These are phyloP conservation scores for Panopea generosa DNA, from an alignment of 2,888 invertebrate genomes.

Conservation along the genomic window DNA sequence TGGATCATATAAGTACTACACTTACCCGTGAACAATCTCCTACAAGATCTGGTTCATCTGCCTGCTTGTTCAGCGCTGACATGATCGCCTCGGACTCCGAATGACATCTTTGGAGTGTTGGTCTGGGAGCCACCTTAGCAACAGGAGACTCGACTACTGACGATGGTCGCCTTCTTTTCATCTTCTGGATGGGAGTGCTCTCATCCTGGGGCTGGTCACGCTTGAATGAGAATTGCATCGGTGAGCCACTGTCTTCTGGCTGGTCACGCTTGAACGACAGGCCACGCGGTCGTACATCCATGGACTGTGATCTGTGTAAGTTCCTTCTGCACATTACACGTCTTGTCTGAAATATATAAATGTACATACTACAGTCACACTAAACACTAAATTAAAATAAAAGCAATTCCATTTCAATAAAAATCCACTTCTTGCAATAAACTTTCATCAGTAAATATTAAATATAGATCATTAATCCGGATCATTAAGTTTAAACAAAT, in stretches of 20 bases:
- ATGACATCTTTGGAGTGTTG: conserved; percentile 87
- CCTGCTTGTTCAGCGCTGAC: conserved; percentile 77
- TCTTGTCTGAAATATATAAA: conserved; percentile 31
- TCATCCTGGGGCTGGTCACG: conserved; percentile 88
- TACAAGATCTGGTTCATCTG: conserved; percentile 78
- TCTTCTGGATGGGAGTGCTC: conserved; percentile 86
- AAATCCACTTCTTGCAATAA: too few relatives aligned
- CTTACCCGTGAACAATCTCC: conserved; percentile 81
- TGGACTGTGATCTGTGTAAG: conserved; percentile 65
- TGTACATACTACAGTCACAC: too few relatives aligned
- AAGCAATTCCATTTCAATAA: too few relatives aligned
- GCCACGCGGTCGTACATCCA: conserved; percentile 60
- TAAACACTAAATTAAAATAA: too few relatives aligned
- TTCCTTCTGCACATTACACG: conserved; percentile 45
- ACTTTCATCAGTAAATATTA: too few relatives aligned
- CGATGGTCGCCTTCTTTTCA: conserved; percentile 84
- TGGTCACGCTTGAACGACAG: conserved; percentile 37
- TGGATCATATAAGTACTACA: too few relatives aligned
- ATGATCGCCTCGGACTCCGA: conserved; percentile 91
- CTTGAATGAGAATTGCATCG: conserved; percentile 87
- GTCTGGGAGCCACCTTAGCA: conserved; percentile 27
- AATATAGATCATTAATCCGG: too few relatives aligned
- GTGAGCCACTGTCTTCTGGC: conserved; percentile 32
- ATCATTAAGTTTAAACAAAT: too few relatives aligned
- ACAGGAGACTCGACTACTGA: conserved; percentile 45